Evolutionary conservation across 1,140 invertebrate genomes (phyloP), one percentile per base, ranked within the genome.

Genomic region (Xylocopa sonorina): DNA sequence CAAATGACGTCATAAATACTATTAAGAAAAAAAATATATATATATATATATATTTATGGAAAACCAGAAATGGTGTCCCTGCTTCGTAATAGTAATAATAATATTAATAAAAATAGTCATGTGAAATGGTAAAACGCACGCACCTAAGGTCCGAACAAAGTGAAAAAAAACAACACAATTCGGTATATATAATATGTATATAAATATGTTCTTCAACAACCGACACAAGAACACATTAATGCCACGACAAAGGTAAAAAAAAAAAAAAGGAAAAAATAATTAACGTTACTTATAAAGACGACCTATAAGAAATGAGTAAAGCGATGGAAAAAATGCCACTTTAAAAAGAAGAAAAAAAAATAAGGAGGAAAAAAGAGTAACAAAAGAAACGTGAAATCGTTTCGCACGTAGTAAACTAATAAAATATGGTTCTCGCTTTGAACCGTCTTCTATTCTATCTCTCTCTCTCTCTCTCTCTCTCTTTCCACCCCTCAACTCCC

Each of bases 301-400:
- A 69, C 27, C 57, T 79, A 79, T 46, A 34, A 68, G 68, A 74
- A 80, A 80, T 60, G 34, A 68, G 27, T 55, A n/a, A 68, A 76
- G n/a, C 32, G 43, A 76, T 24, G 51, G 32, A 41, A 57, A 66
- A 60, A 68, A 58, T 58, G 53, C 29, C 16, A 34, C 21, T 66
- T 57, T 38, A 55, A 68, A 71, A 74, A 69, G 9, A 75, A 53
- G 18, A 50, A 67, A 62, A 46, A 66, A 43, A n/a, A n/a, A n/a
- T 24, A 77, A 55, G 43, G 27, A 57, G 3, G 46, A 32, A 69
- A 60, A 68, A 69, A 73, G 67, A n/a, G n/a, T n/a, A n/a, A n/a
- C 53, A 60, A 71, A 41, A 10, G 38, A 21, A 29, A 58, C 48
- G 48, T 51, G 43, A 41, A 29, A 27, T 69, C 38, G 21, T 50